Evolutionary conservation across 2,888 invertebrate genomes (phyloP), one percentile per base, ranked within the genome.

Genomic region (Drosophila maculinotata): DNA sequence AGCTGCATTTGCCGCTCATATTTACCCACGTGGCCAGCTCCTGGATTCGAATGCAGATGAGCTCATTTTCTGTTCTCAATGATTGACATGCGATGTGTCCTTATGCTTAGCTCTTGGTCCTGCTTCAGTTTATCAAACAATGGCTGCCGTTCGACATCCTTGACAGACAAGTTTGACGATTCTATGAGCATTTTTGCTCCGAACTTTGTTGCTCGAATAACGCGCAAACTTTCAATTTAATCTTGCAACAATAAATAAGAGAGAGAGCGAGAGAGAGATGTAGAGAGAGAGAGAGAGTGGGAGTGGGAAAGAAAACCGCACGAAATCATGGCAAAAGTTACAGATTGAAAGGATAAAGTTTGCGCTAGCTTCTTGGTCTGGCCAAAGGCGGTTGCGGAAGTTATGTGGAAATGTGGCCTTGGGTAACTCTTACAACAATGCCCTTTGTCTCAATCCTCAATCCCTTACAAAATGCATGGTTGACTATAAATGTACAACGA

Each of bases 1-100:
- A 70, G 75, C 78, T 80, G 84, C 76, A 14, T 56, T 35, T 71
- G 75, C 60, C 58, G 76, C 63, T 57, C 56, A 38, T 49, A 41
- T 49, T 63, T 48, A 47, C 28, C 47, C 73, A 65, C 60, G n/a
- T n/a, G n/a, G 66, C 42, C 42, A 36, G n/a, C n/a, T n/a, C n/a
- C n/a, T 3, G 20, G 20, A 20, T 4, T 20, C 20, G 20, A 12
- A 70, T 71, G 71, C 67, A 71, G 71, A 71, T 71, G 57, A 70
- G 59, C 41, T 35, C 66, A 45, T n/a, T n/a, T n/a, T n/a, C n/a
- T 63, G 48, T 33, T 47, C 35, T 51, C 44, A 20, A 25, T 69
- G 69, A 70, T 65, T 69, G 69, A 59, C 65, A 52, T 49, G 20
- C 20, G 2, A 17, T 4, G 20, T 20, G 20, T 20, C 20, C 20